A percentile compares a stretch with the other conserved stretches of the same genome.
Conservation (phyloP, 2,113 vertebrate genomes). For the Leucopsar rothschildi region DNA sequence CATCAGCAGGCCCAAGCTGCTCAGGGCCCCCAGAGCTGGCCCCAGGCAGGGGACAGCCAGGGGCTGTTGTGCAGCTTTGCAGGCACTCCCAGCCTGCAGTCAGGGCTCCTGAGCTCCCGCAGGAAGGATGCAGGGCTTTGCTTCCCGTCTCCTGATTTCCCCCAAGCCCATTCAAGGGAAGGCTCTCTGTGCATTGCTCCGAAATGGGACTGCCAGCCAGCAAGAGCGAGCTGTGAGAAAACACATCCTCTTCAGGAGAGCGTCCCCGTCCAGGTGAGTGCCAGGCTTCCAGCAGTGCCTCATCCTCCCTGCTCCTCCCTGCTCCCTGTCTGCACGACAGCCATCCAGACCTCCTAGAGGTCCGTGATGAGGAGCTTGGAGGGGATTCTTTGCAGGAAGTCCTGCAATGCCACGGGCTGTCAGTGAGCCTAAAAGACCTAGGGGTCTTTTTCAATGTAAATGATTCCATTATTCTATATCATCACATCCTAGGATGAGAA, state of each 20-base stretch:
- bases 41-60: too few relatives aligned
- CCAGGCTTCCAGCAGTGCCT: neutral
- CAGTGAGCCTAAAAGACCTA: neutral
- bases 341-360: neutral
- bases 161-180: neutral
- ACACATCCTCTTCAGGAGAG: neutral
- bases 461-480: neutral
- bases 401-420: neutral
- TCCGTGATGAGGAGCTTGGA: accelerated
- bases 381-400: accelerated
- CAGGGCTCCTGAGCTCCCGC: accelerated
- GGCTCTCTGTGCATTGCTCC: neutral
- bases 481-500: accelerated
- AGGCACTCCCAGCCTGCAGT: accelerated
- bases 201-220: neutral
- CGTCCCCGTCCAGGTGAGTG: neutral
- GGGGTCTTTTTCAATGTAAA: neutral
- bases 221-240: neutral
- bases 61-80: accelerated
- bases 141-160: neutral
- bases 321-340: too few relatives aligned
- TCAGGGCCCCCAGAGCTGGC: neutral
- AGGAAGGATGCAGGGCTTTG: neutral
- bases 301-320: neutral
- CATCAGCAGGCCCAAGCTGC: too few relatives aligned